A percentile compares a stretch with the other conserved stretches of the same genome.
Evolutionary conservation across 2,797 vertebrate species (phyloP).

Genomic region (Pempheris klunzingeri): DNA sequence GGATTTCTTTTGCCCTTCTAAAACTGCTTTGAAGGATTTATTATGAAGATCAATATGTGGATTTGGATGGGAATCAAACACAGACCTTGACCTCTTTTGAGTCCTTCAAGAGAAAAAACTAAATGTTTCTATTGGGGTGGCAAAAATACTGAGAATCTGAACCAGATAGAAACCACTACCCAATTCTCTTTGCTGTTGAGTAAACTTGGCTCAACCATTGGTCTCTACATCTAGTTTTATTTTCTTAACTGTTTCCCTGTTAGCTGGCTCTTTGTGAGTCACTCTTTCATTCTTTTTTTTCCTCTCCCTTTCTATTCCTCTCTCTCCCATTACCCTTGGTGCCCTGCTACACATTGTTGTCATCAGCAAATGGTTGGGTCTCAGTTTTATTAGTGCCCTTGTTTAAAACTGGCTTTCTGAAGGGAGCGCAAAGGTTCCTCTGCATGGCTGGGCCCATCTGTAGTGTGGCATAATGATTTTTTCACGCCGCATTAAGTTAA

Average conservation of each 20-base stretch:
- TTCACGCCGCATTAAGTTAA: slow-evolving; percentile 91
- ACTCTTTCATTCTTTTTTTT: slow-evolving; percentile 2
- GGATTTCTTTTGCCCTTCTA: slow-evolving; percentile 48
- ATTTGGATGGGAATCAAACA: slow-evolving; percentile 69
- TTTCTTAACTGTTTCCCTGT: slow-evolving; percentile 49
- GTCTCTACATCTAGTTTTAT: slow-evolving; percentile 30
- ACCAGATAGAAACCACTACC: slow-evolving; percentile 34
- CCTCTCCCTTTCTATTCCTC: slow-evolving; percentile 8
- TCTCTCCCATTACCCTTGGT: slow-evolving; percentile 46
- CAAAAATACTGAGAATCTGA: slow-evolving; percentile 40
- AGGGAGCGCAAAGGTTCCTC: slow-evolving; percentile 77
- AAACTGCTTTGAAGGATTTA: slow-evolving; percentile 73
- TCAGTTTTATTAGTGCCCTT: slow-evolving; percentile 63
- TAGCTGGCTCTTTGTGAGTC: slow-evolving; percentile 34
- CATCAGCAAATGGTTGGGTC: slow-evolving; percentile 63
- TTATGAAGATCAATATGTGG: slow-evolving; percentile 72
- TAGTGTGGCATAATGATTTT: slow-evolving; percentile 89
- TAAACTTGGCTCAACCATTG: slow-evolving; percentile 46
- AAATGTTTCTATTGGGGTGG: slow-evolving; percentile 60
- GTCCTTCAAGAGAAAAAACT: slow-evolving; percentile 57
- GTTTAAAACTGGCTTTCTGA: slow-evolving; percentile 72
- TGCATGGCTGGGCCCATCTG: slow-evolving; percentile 90
- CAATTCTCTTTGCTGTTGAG: slow-evolving; percentile 46
- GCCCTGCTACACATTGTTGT: slow-evolving; percentile 59
- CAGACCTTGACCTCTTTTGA: slow-evolving; percentile 70